Conservation (phyloP, 2,888 invertebrate genomes). For the Bombylius major region DNA sequence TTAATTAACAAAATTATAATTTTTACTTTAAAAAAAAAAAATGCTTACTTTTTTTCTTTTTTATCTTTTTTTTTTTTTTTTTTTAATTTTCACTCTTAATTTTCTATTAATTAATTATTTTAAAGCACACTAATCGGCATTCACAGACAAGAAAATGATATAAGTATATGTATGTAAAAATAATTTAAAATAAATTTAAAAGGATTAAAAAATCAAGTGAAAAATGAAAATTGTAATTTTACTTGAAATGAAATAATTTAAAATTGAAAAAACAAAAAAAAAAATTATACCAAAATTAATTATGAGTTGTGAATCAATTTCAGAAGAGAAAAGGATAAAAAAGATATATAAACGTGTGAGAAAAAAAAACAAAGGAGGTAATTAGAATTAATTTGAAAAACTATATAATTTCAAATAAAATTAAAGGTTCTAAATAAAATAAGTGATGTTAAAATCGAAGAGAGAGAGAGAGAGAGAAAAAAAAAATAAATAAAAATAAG, state of each 20-base stretch:
- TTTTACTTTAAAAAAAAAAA: neutral
- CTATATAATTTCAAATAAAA: neutral
- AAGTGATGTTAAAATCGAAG: neutral
- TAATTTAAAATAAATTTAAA: too few species aligned
- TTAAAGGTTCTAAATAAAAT: neutral
- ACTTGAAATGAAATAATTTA: neutral
- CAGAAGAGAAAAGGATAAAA: neutral
- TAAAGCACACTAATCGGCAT: slow-evolving; percentile 3
- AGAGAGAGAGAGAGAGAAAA: neutral
- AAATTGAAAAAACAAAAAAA: neutral
- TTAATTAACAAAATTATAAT: neutral
- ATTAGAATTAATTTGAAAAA: too few species aligned
- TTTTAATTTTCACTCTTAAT: too few species aligned
- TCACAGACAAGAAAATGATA: neutral
- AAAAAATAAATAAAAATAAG: neutral
- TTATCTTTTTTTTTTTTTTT: too few species aligned
- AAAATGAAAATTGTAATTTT: neutral
- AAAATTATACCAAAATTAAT: neutral
- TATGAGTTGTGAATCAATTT: neutral
- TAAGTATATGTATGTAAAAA: too few species aligned
- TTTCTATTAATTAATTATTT: neutral
- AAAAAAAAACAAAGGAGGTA: neutral
- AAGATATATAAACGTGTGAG: neutral
- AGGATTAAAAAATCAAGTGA: neutral
- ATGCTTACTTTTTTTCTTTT: neutral